A percentile compares a stretch with the other conserved stretches of the same genome.
Conservation (phyloP, 2,888 invertebrate genomes). For the Homarus gammarus region DNA sequence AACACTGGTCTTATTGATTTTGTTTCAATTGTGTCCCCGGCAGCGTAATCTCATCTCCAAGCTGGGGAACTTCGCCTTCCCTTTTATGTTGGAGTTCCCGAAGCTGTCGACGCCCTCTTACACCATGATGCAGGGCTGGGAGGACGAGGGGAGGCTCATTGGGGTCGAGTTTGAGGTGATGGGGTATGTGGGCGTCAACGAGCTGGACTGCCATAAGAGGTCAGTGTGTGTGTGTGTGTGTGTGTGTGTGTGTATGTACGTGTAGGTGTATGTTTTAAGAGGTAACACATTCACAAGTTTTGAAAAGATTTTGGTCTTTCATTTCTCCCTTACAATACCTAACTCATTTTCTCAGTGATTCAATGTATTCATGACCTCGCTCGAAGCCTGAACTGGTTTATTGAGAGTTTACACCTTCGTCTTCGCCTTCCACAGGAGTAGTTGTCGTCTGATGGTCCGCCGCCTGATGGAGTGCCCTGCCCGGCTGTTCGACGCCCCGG, state of each 20-base stretch:
- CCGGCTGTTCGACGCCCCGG: constrained; percentile 10
- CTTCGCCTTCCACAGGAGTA: constrained; percentile 36
- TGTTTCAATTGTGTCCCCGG: not conserved
- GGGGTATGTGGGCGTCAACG: constrained; percentile 89
- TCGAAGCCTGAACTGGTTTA: too few species aligned
- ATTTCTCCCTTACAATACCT: not conserved
- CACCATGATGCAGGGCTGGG: constrained; percentile 91
- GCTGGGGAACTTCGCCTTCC: constrained; percentile 90
- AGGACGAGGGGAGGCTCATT: constrained; percentile 84
- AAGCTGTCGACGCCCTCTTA: constrained; percentile 90
- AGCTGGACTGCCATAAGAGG: constrained; percentile 89
- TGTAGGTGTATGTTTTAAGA: not conserved
- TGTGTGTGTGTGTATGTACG: not conserved
- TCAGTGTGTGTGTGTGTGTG: constrained; percentile 78
- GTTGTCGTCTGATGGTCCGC: constrained; percentile 40
- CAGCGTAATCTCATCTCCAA: constrained; percentile 92
- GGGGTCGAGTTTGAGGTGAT: constrained; percentile 93
- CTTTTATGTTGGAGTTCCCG: constrained; percentile 90
- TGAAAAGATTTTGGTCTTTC: not conserved
- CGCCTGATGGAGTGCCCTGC: constrained; percentile 58
- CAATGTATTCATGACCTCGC: not conserved
- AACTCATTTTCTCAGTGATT: not conserved
- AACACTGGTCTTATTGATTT: not conserved
- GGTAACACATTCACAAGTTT: not conserved
- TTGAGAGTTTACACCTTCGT: too few species aligned